Evolutionary conservation across 2,888 invertebrate species (phyloP).

Genomic region (Acheta domesticus): DNA sequence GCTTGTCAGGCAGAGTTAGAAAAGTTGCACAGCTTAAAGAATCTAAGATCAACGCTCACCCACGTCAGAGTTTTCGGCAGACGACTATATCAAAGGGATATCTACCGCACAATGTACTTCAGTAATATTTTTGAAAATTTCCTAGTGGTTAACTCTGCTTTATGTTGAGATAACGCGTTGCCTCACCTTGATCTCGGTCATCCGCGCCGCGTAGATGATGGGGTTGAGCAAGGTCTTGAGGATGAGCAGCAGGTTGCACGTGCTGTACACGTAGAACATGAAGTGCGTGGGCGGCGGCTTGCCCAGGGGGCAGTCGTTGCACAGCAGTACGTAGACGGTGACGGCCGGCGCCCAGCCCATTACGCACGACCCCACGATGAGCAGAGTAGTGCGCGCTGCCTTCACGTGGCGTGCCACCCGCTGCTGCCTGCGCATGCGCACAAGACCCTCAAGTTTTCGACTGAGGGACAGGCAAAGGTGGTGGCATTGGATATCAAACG

Average conservation of each 20-base stretch:
- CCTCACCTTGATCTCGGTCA: conserved; percentile 60
- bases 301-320: conserved; percentile 50
- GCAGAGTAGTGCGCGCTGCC: conserved; percentile 52
- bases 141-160: too few species aligned
- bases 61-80: too few species aligned
- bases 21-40: too few species aligned
- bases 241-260: conserved; percentile 56
- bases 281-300: conserved; percentile 37
- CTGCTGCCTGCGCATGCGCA: not conserved
- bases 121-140: too few species aligned
- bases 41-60: too few species aligned
- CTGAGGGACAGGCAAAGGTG: too few species aligned
- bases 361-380: conserved; percentile 57
- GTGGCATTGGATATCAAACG: too few species aligned
- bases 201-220: conserved; percentile 63
- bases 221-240: conserved; percentile 62
- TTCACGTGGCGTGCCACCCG: not conserved
- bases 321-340: conserved; percentile 55
- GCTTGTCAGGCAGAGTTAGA: too few species aligned
- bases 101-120: too few species aligned
- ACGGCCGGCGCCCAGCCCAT: conserved; percentile 63
- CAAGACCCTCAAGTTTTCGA: too few species aligned
- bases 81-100: too few species aligned
- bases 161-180: too few species aligned
- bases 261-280: conserved; percentile 43